Evolutionary conservation across 2,888 invertebrate genomes (phyloP).

Genomic region (Spisula subtruncata): DNA sequence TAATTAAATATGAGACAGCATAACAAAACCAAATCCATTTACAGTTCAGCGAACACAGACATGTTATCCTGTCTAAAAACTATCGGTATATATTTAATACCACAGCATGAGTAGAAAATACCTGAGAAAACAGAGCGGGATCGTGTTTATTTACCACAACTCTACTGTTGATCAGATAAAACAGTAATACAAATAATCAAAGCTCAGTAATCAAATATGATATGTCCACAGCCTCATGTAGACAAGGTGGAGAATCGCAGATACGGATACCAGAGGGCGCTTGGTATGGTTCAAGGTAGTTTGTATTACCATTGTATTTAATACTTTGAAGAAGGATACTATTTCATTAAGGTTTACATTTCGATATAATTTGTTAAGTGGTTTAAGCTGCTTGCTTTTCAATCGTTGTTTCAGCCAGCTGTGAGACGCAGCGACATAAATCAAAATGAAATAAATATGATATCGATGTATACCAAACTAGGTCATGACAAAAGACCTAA

Average conservation of each 20-base stretch:
- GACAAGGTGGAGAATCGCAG: not conserved
- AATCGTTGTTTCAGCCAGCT: too few relatives aligned
- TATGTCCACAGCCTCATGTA: not conserved
- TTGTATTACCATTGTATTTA: too few relatives aligned
- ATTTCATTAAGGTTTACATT: too few relatives aligned
- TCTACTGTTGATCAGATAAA: not conserved
- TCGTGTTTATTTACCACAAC: slow-evolving; percentile 17
- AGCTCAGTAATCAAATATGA: not conserved
- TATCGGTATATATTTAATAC: slow-evolving; percentile 7
- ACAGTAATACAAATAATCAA: slow-evolving; percentile 10
- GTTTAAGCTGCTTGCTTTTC: too few relatives aligned
- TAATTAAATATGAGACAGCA: not conserved
- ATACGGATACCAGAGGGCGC: not conserved
- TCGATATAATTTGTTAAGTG: too few relatives aligned
- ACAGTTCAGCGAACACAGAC: not conserved
- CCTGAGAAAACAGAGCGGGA: not conserved
- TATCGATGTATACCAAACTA: too few relatives aligned
- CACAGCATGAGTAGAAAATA: slow-evolving; percentile 2
- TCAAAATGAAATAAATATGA: too few relatives aligned
- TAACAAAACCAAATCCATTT: not conserved
- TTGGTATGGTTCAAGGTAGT: not conserved
- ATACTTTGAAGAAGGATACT: too few relatives aligned
- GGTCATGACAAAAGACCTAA: too few relatives aligned
- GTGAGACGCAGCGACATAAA: too few relatives aligned
- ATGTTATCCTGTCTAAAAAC: not conserved